Base-by-base conservation (phyloP, 2,888 invertebrate species). In the Lithosia quadra region DNA sequence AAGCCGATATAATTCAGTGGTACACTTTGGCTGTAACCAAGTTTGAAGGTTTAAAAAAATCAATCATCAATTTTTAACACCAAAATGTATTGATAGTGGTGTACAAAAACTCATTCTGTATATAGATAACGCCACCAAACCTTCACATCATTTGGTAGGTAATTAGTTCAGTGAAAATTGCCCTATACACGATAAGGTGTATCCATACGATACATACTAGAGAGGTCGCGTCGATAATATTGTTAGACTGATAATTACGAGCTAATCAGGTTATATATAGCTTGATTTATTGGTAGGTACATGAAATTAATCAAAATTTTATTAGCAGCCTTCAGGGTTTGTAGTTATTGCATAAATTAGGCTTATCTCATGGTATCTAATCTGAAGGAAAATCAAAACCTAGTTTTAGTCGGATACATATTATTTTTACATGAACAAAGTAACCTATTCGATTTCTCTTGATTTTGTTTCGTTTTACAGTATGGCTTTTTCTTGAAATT, bases 291-390 rank as follows among this genome's bases (percentile, higher is more conserved):
- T 49, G 49, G 9, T 36, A 13, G 8, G 8, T 7, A 43, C 18
- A n/a, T 49, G 49, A 49, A 49, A 49, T 49, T 49, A 49, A 49
- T 49, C 49, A 49, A 49, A 49, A 49, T 9, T 49, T 28, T n/a
- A 49, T 49, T 49, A n/a, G 43, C 18, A 39, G 39, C 39, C 39
- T 39, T 15, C 39, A 39, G 39, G 8, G 0, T 15, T 39, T 39
- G 5, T 28, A 39, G 1, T 39, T 4, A 15, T 1, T 18, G 1
- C 13, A 39, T 39, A 15, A 13, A 39, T 39, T n/a, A 49, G 49
- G 8, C n/a, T 7, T 9, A 49, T 49, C 18, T 8, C 28, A 49
- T 49, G 2, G 43, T n/a, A n/a, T n/a, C n/a, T n/a, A n/a, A n/a
- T n/a, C 4, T 15, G 39, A 39, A 39, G 39, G 39, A 3, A 39